Conservation (phyloP, 2,888 invertebrate genomes). For the Ichneumoninae sp. region DNA sequence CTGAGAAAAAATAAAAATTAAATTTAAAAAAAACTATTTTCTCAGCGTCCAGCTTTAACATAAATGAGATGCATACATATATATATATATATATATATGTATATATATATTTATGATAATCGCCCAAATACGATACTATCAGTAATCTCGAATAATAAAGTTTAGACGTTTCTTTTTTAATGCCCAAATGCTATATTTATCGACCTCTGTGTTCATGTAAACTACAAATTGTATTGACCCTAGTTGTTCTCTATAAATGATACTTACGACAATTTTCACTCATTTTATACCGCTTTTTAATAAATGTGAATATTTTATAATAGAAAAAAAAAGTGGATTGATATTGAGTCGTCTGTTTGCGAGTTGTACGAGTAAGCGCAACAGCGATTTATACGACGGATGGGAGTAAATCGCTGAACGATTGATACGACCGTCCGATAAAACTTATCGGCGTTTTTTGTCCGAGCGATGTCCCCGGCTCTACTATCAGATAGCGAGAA, state of each 20-base stretch:
- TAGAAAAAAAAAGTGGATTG: neutral
- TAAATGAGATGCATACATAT: constrained; percentile 19
- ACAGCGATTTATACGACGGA: neutral
- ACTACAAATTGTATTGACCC: constrained; percentile 31
- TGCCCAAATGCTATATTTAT: constrained; percentile 43
- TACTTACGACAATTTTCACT: constrained; percentile 49
- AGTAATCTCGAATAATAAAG: constrained; percentile 34
- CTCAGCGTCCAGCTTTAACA: constrained; percentile 20
- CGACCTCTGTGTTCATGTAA: constrained; percentile 53
- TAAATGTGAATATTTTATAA: constrained; percentile 57
- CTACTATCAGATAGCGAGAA: constrained; percentile 53
- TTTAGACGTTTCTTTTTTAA: constrained; percentile 18
- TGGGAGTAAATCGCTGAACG: constrained; percentile 9
- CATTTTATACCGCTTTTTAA: constrained; percentile 45
- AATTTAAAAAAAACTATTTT: constrained; percentile 25
- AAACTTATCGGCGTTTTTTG: constrained; percentile 59
- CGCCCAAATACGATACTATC: constrained; percentile 39
- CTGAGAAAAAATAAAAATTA: constrained; percentile 84
- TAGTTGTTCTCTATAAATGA: constrained; percentile 33
- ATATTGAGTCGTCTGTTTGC: neutral
- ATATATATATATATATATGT: constrained; percentile 5
- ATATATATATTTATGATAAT: constrained; percentile 54
- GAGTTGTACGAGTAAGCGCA: neutral
- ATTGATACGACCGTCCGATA: constrained; percentile 57
- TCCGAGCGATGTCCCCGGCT: constrained; percentile 29